A percentile compares a stretch with the other conserved stretches of the same genome.
Evolutionary conservation across 1,140 invertebrate genomes (phyloP).

Genomic region (Drosophila truncata): DNA sequence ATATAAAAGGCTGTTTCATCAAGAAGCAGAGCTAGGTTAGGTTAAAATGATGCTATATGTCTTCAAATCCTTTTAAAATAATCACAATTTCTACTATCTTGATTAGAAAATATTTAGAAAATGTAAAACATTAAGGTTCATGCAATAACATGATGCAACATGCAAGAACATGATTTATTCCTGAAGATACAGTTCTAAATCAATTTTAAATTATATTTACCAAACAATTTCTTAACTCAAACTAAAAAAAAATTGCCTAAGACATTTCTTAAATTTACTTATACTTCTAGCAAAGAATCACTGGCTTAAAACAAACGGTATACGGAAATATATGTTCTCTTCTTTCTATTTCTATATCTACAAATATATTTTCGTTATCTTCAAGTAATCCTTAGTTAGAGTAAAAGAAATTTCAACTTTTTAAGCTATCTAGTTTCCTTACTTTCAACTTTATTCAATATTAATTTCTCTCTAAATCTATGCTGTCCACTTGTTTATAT

Average conservation of each 20-base stretch:
- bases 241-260: conserved; percentile 5
- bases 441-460: not conserved
- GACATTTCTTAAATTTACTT: conserved; percentile 36
- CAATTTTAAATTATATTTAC: not conserved
- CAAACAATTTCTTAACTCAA: not conserved
- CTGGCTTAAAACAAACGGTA: conserved; percentile 39
- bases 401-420: not conserved
- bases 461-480: conserved; percentile 6
- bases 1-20: not conserved
- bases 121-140: not conserved
- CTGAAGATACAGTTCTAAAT: not conserved
- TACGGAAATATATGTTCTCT: conserved; percentile 19
- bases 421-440: conserved; percentile 8
- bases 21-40: not conserved
- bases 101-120: not conserved
- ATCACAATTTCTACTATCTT: not conserved
- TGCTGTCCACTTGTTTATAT: not conserved
- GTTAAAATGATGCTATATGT: no score
- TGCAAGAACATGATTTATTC: no score
- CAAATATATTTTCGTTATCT: conserved; percentile 21
- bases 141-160: no score
- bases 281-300: conserved; percentile 43
- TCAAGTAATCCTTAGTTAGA: conserved; percentile 15
- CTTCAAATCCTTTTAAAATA: not conserved
- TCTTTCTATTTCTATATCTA: conserved; percentile 13